phyloP scores from a whole-genome alignment of 2,113 vertebrate species.

The Phylloscopus whistleri region DNA sequence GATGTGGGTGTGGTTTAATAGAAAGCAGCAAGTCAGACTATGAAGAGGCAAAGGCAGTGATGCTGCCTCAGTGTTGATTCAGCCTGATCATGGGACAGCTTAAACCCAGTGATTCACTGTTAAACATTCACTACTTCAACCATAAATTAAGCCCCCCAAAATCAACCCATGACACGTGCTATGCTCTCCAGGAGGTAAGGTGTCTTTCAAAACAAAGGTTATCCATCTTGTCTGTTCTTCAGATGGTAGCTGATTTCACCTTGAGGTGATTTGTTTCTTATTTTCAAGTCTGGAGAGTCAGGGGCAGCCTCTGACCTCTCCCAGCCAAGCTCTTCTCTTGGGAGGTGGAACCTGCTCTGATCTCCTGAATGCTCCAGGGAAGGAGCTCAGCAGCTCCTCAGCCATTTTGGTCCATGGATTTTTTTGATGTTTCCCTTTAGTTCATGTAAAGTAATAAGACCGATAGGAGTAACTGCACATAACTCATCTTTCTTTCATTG shows the following conservation, averaged over 20 bases:
- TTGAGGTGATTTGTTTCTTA: not conserved
- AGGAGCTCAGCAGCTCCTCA: not conserved
- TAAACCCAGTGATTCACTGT: not conserved
- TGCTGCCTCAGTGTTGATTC: not conserved
- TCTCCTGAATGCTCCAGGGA: not conserved
- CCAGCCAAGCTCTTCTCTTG: rapidly evolving
- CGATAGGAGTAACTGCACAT: not conserved
- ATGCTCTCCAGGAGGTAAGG: not conserved
- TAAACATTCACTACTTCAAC: not conserved
- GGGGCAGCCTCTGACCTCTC: not conserved
- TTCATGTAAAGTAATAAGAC: not conserved
- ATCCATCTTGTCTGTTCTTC: not conserved
- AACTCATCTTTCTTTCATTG: not conserved
- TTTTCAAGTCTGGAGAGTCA: not conserved
- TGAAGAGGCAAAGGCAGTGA: not conserved
- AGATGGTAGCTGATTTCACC: not conserved
- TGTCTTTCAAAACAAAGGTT: not conserved
- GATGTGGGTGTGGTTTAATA: not conserved
- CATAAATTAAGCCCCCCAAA: not conserved
- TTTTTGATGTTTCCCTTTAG: not conserved
- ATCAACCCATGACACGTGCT: not conserved
- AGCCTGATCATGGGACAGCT: not conserved
- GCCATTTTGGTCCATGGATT: not conserved
- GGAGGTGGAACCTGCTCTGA: not conserved
- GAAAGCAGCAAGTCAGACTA: not conserved